Evolutionary conservation across 2,113 vertebrate species (phyloP), one percentile per base, ranked within the genome.

Genomic region (Dromiciops gliroides): DNA sequence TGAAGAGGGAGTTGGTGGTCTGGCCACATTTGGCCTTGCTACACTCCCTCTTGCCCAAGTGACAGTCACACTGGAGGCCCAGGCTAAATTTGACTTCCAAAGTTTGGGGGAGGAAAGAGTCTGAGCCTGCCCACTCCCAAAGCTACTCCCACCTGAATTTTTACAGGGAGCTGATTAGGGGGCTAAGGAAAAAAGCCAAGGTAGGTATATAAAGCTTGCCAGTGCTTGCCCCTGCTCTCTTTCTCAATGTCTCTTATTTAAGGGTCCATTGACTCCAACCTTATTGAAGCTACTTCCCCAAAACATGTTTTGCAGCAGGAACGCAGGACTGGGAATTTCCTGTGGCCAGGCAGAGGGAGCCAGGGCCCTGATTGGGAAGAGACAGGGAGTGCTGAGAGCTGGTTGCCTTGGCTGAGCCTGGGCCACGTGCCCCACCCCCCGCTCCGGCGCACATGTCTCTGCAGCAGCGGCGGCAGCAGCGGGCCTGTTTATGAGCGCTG

Each of bases 391-490:
- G 96, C 97, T 37, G 94, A 97, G 60, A 94, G 96, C 93, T 94
- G 96, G 52, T 93, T 96, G 95, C 96, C 96, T 96, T 95, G 95
- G 98, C 97, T 98, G 97, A 96, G 94, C 98, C 97, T 94, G 96
- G 94, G 98, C 98, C 98, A 99, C 98, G 98, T 99, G 98, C 98
- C 95, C 95, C 95, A 94, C 98, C 98, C 98, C 97, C 96, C 97
- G 97, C 98, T 92, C 96, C 95, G 37, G 37, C 53, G 98, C 98
- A 99, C 98, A 98, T 98, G 98, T 98, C 98, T 98, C 97, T 92
- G 94, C 98, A 98, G 98, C 98, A 98, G 91, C 96, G 94, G 92
- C 97, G 96, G 95, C 97, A 50, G 96, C 97, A 96, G 97, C 97
- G 93, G 48, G 98, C 97, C 96, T 97, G 97, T 97, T 96, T 97